Evolutionary conservation across 1,140 invertebrate genomes (phyloP).

Genomic region (Lepidostoma basale): DNA sequence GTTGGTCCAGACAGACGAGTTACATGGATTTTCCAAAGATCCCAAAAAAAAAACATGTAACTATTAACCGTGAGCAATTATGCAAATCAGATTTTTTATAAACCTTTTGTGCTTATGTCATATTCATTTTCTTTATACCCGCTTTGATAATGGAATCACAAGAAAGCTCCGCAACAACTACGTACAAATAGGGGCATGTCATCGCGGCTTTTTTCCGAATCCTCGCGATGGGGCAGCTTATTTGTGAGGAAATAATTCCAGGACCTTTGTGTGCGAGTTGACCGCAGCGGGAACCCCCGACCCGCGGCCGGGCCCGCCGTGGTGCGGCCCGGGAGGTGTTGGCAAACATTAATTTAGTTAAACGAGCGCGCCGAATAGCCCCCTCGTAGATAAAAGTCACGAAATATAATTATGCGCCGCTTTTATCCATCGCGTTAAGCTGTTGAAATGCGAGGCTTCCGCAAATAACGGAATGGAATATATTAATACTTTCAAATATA

Average conservation of each 20-base stretch:
- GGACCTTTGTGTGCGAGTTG: background rate
- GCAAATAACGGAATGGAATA: constrained; percentile 12
- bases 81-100: background rate
- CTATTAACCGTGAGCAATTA: too few species aligned
- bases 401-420: constrained; percentile 23
- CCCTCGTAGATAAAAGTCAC: constrained; percentile 24
- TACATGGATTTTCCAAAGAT: too few species aligned
- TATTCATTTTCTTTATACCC: background rate
- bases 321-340: background rate
- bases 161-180: too few species aligned
- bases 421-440: constrained; percentile 21
- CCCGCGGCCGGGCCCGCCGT: background rate
- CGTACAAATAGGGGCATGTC: too few species aligned
- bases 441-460: constrained; percentile 15
- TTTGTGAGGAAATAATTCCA: too few species aligned
- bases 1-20: too few species aligned
- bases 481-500: too few species aligned
- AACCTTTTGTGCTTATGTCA: background rate
- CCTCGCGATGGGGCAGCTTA: too few species aligned
- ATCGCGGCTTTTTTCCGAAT: too few species aligned
- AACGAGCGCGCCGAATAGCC: constrained; percentile 9
- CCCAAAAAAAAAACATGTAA: too few species aligned
- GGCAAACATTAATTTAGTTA: constrained; percentile 19
- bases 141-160: background rate
- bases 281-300: background rate